A percentile compares a stretch with the other conserved stretches of the same genome.
These are phyloP conservation scores for Sphaerodactylus townsendi DNA, from an alignment of 2,113 vertebrate genomes.

Conservation along the genomic window DNA sequence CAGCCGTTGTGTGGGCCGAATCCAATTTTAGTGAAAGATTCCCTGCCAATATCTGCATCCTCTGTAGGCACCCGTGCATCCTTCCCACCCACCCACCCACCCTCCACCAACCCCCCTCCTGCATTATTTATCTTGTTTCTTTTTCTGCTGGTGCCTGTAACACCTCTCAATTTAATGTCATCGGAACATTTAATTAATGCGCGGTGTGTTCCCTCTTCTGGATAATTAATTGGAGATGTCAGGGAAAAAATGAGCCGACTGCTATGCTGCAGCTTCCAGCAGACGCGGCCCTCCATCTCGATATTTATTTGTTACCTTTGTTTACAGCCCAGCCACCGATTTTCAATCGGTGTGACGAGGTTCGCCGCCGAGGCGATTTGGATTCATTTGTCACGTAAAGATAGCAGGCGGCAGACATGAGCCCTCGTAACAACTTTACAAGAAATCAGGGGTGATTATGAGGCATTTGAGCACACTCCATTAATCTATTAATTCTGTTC, in stretches of 20 bases:
- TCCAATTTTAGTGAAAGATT: background rate
- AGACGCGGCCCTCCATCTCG: conserved; percentile 41
- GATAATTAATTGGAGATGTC: conserved; percentile 71
- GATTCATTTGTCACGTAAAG: conserved; percentile 62
- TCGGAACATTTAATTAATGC: conserved; percentile 71
- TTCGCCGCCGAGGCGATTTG: conserved; percentile 55
- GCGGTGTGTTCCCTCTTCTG: conserved; percentile 58
- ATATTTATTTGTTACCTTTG: conserved; percentile 58
- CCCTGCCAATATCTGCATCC: background rate
- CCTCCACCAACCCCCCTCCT: background rate
- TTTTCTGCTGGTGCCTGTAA: conserved; percentile 46
- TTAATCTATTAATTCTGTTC: conserved; percentile 7
- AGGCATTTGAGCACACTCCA: conserved; percentile 33
- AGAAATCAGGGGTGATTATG: conserved; percentile 54
- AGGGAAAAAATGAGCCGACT: conserved; percentile 54
- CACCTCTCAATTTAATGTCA: conserved; percentile 64
- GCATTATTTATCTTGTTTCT: background rate
- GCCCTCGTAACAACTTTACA: conserved; percentile 58
- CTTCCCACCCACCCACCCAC: too few relatives aligned
- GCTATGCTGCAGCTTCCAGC: conserved; percentile 34
- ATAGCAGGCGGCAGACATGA: conserved; percentile 32
- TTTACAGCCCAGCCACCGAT: conserved; percentile 53
- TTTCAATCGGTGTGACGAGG: conserved; percentile 46
- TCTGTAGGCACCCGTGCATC: background rate
- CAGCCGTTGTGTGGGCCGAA: background rate